Evolutionary conservation across 2,113 vertebrate species (phyloP), one percentile per base, ranked within the genome.

Genomic region (Setophaga coronata): DNA sequence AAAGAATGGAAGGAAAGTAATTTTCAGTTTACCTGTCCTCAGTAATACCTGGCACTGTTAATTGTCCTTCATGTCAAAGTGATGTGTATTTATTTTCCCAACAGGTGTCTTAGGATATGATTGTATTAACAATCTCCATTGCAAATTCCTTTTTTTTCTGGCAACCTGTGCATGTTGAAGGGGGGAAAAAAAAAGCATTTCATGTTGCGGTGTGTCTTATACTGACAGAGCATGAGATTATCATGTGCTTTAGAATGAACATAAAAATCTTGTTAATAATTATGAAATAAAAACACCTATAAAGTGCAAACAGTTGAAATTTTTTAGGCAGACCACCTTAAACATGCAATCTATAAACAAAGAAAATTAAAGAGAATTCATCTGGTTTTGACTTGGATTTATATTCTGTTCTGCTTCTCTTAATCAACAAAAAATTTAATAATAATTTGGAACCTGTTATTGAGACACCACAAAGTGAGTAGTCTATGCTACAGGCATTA

Each of bases 11-110:
- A 93, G 8, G 23, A 89, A 93, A 87, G 65, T 9, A 5, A 82
- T 34, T 50, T 96, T 80, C 82, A 58, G 42, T 91, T 97, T 97
- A 98, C 98, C 92, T 96, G 74, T 64, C 28, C 69, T 76, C 80
- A 97, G 87, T 69, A 67, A 60, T 72, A 81, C 74, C 58, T 33
- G 45, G 51, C 58, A 53, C 23, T 51, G 20, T 72, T 33, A 89
- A 61, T 67, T 94, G 77, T 76, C 24, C 61, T 94, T 72, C 54
- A 78, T 51, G 57, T 20, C 65, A 82, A 89, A 65, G 21, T 18
- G 24, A 10, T 94, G 73, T 43, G 14, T n/a, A 61, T 58, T 88
- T 91, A 24, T 71, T 74, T 81, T 76, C 84, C 20, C 73, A 76
- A 43, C 72, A 40, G 54, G 4, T n/a, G 10, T 62, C 67, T 95